These are phyloP conservation scores for Montipora capitata DNA, from an alignment of 92 coral and sea anemone genomes.

Conservation along the genomic window DNA sequence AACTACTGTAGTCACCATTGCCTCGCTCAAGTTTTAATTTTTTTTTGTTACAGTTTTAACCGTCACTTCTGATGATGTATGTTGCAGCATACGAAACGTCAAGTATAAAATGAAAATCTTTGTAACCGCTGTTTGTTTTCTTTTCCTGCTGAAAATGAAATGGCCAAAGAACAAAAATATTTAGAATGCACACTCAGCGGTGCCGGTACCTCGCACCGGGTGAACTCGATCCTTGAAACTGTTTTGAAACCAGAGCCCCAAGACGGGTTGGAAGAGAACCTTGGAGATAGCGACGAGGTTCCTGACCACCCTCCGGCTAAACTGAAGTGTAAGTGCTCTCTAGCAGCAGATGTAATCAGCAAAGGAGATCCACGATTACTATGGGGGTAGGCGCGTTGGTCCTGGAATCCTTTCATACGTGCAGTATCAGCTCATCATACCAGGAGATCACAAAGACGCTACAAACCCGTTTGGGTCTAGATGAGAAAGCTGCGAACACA, in stretches of 20 bases:
- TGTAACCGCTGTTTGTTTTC: too few relatives aligned
- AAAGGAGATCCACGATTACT: slow-evolving; percentile 83
- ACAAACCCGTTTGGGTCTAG: slow-evolving; percentile 80
- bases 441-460: slow-evolving; percentile 53
- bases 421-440: slow-evolving; percentile 67
- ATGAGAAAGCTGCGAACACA: slow-evolving; percentile 79
- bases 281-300: slow-evolving; percentile 15
- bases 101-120: too few relatives aligned
- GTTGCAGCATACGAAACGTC: too few relatives aligned
- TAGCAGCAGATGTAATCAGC: slow-evolving; percentile 62
- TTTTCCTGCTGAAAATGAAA: too few relatives aligned
- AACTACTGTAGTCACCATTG: too few relatives aligned
- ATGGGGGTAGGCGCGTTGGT: slow-evolving; percentile 78
- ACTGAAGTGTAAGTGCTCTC: slow-evolving; percentile 70
- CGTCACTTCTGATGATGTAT: too few relatives aligned
- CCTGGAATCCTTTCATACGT: slow-evolving; percentile 72
- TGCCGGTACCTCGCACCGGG: slow-evolving; percentile 81
- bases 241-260: not conserved
- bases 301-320: slow-evolving; percentile 63
- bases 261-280: slow-evolving; percentile 25
- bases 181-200: slow-evolving; percentile 79
- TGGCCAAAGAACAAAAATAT: too few relatives aligned
- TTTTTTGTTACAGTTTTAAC: too few relatives aligned
- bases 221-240: slow-evolving; percentile 60
- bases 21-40: too few relatives aligned